Percentiles rank a stretch among this genome's conserved stretches.
Evolutionary conservation across 2,797 vertebrate genomes (phyloP).

Genomic region (Balearica regulorum): DNA sequence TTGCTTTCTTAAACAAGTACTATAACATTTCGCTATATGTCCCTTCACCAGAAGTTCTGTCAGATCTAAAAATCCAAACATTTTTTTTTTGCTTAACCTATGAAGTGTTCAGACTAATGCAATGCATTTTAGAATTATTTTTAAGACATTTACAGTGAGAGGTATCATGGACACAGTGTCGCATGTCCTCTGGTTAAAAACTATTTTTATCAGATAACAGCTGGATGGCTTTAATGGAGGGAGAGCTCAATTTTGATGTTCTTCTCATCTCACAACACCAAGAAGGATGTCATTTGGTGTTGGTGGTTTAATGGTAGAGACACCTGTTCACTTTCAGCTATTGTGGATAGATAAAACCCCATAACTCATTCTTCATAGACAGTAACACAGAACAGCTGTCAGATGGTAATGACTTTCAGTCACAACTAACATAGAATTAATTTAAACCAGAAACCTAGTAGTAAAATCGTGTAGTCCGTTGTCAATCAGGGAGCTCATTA

Average conservation of each 20-base stretch:
- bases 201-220: not conserved
- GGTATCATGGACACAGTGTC: not conserved
- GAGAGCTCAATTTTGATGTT: not conserved
- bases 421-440: not conserved
- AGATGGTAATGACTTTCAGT: not conserved
- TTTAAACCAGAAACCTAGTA: not conserved
- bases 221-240: not conserved
- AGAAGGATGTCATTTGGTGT: not conserved
- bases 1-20: not conserved
- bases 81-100: not conserved
- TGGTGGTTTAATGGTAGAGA: not conserved
- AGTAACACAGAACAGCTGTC: not conserved
- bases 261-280: not conserved
- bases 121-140: not conserved
- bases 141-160: not conserved
- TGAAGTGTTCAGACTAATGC: not conserved
- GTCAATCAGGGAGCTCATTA: not conserved
- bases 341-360: not conserved
- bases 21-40: not conserved
- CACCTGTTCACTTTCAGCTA: not conserved
- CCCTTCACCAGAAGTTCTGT: not conserved
- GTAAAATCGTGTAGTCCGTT: not conserved
- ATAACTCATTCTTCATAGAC: not conserved
- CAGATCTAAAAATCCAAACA: not conserved
- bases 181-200: not conserved